phyloP scores from a whole-genome alignment of 2,888 invertebrate species.

The Cheilosia scutellata region DNA sequence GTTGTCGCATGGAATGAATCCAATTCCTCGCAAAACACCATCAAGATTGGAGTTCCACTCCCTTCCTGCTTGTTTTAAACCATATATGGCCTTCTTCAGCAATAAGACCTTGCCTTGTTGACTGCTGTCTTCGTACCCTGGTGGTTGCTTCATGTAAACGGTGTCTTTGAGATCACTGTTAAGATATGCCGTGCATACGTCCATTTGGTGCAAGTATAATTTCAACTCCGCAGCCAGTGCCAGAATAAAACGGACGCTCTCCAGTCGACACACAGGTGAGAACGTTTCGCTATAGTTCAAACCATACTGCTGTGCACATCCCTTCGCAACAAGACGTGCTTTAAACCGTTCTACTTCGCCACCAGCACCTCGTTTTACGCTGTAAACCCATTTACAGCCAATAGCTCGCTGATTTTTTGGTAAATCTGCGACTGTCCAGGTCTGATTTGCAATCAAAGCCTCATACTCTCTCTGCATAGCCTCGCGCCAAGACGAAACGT shows the following conservation, averaged over 20 bases:
- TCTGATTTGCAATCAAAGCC: constrained; percentile 51
- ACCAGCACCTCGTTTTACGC: constrained; percentile 1
- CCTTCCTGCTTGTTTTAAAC: constrained; percentile 43
- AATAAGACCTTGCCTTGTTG: constrained; percentile 17
- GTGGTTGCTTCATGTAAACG: constrained; percentile 52
- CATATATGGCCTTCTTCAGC: constrained; percentile 35
- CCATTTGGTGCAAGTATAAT: constrained; percentile 52
- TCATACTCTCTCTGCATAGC: constrained; percentile 76
- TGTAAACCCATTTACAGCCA: constrained; percentile 75
- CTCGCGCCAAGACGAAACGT: constrained; percentile 21
- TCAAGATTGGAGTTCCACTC: constrained; percentile 37
- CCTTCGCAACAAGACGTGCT: constrained; percentile 18
- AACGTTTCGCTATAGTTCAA: constrained; percentile 35
- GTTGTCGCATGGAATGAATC: constrained; percentile 27
- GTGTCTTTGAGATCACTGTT: constrained; percentile 50
- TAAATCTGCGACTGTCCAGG: constrained; percentile 50
- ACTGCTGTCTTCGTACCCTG: not conserved
- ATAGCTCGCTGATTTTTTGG: constrained; percentile 56
- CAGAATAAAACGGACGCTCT: constrained; percentile 23
- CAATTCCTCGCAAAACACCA: constrained; percentile 10
- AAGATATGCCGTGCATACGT: constrained; percentile 47
- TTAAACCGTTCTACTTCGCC: constrained; percentile 16
- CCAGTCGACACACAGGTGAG: constrained; percentile 36
- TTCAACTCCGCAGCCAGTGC: constrained; percentile 33
- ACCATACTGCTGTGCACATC: constrained; percentile 16